phyloP scores from a whole-genome alignment of 2,797 vertebrate species.

The Chelidonichthys spinosus region DNA sequence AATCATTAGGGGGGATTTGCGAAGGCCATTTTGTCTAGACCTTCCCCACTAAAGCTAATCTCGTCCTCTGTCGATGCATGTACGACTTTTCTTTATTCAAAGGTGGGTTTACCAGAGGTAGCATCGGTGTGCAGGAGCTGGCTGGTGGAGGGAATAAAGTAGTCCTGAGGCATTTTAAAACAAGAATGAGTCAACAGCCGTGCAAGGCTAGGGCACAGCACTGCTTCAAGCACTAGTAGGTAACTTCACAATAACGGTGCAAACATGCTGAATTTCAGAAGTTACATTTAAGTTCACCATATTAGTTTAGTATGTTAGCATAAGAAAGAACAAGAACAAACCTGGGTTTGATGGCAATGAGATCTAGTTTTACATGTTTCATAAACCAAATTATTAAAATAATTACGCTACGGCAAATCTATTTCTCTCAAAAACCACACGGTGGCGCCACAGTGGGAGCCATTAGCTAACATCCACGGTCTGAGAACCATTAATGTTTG shows the following conservation, averaged over 20 bases:
- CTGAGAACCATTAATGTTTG: background rate
- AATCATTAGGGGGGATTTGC: constrained; percentile 1
- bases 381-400: background rate
- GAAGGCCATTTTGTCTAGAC: background rate
- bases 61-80: background rate
- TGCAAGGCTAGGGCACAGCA: no score
- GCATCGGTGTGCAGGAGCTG: constrained; percentile 8
- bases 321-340: background rate
- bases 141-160: background rate
- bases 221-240: no score
- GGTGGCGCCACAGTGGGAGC: background rate
- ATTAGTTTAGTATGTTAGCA: background rate
- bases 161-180: constrained; percentile 15
- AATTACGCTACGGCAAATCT: background rate
- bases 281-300: background rate
- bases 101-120: constrained; percentile 4
- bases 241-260: background rate
- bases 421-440: background rate
- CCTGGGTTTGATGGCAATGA: background rate
- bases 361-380: background rate
- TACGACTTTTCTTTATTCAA: background rate
- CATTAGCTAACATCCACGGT: background rate
- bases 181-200: constrained; percentile 8
- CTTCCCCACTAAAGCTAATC: background rate
- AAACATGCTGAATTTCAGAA: background rate